Evolutionary conservation across 1,140 invertebrate genomes (phyloP), one percentile per base, ranked within the genome.

Genomic region (Diabrotica virgifera): DNA sequence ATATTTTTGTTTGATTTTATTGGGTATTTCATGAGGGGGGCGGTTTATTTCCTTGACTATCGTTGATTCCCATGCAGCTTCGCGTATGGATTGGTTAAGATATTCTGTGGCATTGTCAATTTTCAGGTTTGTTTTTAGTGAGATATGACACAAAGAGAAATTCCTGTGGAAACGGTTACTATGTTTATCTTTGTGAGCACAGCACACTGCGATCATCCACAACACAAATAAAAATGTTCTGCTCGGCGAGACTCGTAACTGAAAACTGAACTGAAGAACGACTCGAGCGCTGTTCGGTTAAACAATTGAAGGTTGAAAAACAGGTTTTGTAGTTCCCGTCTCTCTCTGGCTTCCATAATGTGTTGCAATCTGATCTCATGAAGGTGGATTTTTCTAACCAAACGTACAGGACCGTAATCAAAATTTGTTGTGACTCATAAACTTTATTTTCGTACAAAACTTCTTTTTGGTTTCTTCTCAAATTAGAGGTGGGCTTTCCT

Each of bases 271-370:
- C n/a, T n/a, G n/a, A n/a, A n/a, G 40, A 46, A 46, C 8, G n/a
- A 46, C 40, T n/a, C n/a, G n/a, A 6, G n/a, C n/a, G 8, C 8
- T 46, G 40, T 46, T 46, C n/a, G n/a, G 8, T 46, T 46, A 5
- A 54, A 9, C 7, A 12, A 35, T 54, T 54, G 52, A 35, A 54
- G 52, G 52, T 54, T 54, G 12, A 13, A 54, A 54, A 54, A 54
- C 52, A 54, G 52, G 52, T 54, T 54, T 54, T 13, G 7, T 9
- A 9, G 8, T n/a, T 12, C n/a, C 7, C 24, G 7, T 54, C 24
- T 54, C 52, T 35, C 12, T 54, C 10, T 54, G 9, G 5, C 24
- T 35, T 12, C 8, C 12, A 54, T 0, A 8, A n/a, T 54, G 5
- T 8, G 40, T 46, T 46, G 40, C n/a, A 46, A 46, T 46, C 8